These are phyloP conservation scores for Mimumesa dahlbomi DNA, from an alignment of 2,888 invertebrate genomes.

Conservation along the genomic window DNA sequence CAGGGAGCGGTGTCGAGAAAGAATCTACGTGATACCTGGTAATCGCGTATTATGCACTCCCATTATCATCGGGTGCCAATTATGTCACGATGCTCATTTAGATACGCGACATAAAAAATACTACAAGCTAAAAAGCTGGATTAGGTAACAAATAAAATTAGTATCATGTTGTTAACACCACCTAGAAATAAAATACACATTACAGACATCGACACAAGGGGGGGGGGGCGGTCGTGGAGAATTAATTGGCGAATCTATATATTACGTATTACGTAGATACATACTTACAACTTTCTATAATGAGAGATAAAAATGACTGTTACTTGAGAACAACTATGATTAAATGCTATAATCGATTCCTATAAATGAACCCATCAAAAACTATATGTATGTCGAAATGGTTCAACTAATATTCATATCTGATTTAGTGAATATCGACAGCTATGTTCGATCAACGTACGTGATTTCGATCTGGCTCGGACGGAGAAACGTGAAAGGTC, in stretches of 20 bases:
- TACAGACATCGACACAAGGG: conserved; percentile 68
- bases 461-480: conserved; percentile 35
- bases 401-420: too few relatives aligned
- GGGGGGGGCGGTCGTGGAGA: conserved; percentile 12
- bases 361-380: conserved; percentile 26
- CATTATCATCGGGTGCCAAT: conserved; percentile 72
- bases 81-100: conserved; percentile 8
- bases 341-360: conserved; percentile 18
- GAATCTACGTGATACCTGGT: conserved; percentile 79
- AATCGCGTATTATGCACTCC: conserved; percentile 79
- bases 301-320: not conserved
- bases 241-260: conserved; percentile 11
- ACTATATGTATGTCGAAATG: too few relatives aligned
- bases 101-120: conserved; percentile 2
- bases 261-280: not conserved
- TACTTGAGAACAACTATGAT: conserved; percentile 2
- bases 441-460: conserved; percentile 25
- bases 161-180: conserved; percentile 72
- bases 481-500: not conserved
- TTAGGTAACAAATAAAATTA: conserved; percentile 50
- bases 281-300: conserved; percentile 38
- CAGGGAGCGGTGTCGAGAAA: conserved; percentile 78
- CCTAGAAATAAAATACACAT: conserved; percentile 79
- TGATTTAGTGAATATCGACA: too few relatives aligned
- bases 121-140: conserved; percentile 44